Evolutionary conservation across 2,888 invertebrate species (phyloP).

Genomic region (Falcaria lacertinaria): DNA sequence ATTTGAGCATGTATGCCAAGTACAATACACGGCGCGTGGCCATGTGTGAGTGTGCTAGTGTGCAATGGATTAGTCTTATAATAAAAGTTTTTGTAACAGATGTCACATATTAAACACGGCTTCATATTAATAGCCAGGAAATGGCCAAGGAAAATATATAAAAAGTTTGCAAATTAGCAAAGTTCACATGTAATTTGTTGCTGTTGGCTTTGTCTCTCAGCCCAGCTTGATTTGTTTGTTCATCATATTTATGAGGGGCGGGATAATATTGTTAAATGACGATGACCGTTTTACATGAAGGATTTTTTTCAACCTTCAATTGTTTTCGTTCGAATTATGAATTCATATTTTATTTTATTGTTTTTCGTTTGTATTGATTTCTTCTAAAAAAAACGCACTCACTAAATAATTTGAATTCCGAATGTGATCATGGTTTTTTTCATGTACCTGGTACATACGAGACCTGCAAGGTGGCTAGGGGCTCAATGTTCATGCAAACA

Average conservation of each 20-base stretch:
- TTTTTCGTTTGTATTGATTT: too few species aligned
- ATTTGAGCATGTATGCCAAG: constrained; percentile 33
- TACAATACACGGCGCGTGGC: constrained; percentile 30
- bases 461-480: too few species aligned
- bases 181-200: constrained; percentile 54
- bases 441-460: too few species aligned
- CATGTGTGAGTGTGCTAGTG: constrained; percentile 40
- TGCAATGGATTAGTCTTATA: constrained; percentile 79
- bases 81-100: constrained; percentile 80
- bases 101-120: constrained; percentile 78
- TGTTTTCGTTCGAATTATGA: too few species aligned
- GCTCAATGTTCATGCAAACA: too few species aligned
- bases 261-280: background rate
- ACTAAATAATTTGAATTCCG: too few species aligned
- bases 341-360: too few species aligned
- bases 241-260: constrained; percentile 35
- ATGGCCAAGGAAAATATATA: constrained; percentile 70
- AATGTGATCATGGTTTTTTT: too few species aligned
- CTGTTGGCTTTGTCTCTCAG: constrained; percentile 40
- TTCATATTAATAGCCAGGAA: constrained; percentile 71
- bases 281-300: too few species aligned
- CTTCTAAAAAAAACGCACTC: too few species aligned
- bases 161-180: constrained; percentile 73
- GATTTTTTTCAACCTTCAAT: too few species aligned
- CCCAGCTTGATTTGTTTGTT: constrained; percentile 54